phyloP scores from a whole-genome alignment of 2,888 invertebrate genomes.

The Aquatica leii region DNA sequence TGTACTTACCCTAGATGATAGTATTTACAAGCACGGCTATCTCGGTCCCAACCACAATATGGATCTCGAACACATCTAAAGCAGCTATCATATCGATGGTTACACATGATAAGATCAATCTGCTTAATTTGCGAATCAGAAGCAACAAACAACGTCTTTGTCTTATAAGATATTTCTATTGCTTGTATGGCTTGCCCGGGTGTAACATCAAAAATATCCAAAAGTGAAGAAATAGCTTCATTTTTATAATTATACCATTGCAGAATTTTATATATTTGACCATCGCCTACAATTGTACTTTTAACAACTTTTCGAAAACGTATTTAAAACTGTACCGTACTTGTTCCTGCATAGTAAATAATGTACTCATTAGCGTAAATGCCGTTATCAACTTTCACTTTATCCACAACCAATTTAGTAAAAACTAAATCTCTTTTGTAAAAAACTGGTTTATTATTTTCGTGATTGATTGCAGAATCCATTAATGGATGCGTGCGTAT shows the following conservation, averaged over 20 bases:
- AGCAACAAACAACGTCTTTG: constrained; percentile 89
- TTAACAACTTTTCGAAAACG: neutral
- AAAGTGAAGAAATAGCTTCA: constrained; percentile 83
- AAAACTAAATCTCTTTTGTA: constrained; percentile 92
- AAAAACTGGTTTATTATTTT: constrained; percentile 91
- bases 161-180: constrained; percentile 90
- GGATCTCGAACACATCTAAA: constrained; percentile 93
- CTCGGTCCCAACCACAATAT: constrained; percentile 96
- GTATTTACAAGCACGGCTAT: constrained; percentile 85
- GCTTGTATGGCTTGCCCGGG: constrained; percentile 89
- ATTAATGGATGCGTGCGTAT: constrained; percentile 96
- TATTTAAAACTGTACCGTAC: constrained; percentile 62
- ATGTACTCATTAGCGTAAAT: constrained; percentile 81
- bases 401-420: constrained; percentile 90
- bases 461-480: constrained; percentile 95
- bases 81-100: constrained; percentile 90
- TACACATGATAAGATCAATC: constrained; percentile 89
- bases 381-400: constrained; percentile 79
- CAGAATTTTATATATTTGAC: constrained; percentile 92
- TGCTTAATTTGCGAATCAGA: constrained; percentile 89
- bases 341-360: constrained; percentile 91
- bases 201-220: constrained; percentile 93
- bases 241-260: constrained; percentile 78
- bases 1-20: constrained; percentile 84
- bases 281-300: constrained; percentile 70